Evolutionary conservation across 2,888 invertebrate species (phyloP).

Genomic region (Encarsia formosa): DNA sequence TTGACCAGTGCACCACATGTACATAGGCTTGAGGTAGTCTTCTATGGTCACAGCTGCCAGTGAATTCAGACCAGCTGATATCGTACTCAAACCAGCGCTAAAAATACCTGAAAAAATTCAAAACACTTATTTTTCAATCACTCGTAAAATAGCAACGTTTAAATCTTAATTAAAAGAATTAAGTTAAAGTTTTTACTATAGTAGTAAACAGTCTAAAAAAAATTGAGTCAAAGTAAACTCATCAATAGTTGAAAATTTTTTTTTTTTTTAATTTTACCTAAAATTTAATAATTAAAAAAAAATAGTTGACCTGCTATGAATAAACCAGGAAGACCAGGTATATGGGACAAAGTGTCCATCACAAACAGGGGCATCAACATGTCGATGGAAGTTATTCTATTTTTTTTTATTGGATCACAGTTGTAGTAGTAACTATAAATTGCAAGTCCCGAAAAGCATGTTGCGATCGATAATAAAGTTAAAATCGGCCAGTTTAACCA

Average conservation of each 20-base stretch:
- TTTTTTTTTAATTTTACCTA: too few relatives aligned
- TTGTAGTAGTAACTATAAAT: slow-evolving; percentile 78
- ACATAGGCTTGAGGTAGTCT: slow-evolving; percentile 67
- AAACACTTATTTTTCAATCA: too few relatives aligned
- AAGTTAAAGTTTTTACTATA: too few relatives aligned
- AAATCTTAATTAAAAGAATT: too few relatives aligned
- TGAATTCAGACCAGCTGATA: slow-evolving; percentile 87
- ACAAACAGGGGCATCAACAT: slow-evolving; percentile 80
- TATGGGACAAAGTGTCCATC: slow-evolving; percentile 66
- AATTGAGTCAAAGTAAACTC: too few relatives aligned
- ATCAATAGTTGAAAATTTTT: too few relatives aligned
- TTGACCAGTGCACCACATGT: slow-evolving; percentile 29
- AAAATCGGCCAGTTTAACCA: slow-evolving; percentile 82
- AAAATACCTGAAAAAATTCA: slow-evolving; percentile 64
- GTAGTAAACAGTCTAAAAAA: too few relatives aligned
- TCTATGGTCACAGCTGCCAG: slow-evolving; percentile 85
- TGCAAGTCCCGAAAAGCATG: slow-evolving; percentile 65
- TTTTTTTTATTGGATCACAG: slow-evolving; percentile 72
- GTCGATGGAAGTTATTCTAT: slow-evolving; percentile 64
- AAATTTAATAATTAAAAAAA: too few relatives aligned
- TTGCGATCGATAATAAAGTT: slow-evolving; percentile 66
- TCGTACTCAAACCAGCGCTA: slow-evolving; percentile 85
- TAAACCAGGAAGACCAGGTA: slow-evolving; percentile 80
- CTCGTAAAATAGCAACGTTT: too few relatives aligned
- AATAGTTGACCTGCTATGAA: slow-evolving; percentile 71